A percentile compares a stretch with the other conserved stretches of the same genome.
Conservation (phyloP, 2,888 invertebrate genomes). For the Panopea generosa region DNA sequence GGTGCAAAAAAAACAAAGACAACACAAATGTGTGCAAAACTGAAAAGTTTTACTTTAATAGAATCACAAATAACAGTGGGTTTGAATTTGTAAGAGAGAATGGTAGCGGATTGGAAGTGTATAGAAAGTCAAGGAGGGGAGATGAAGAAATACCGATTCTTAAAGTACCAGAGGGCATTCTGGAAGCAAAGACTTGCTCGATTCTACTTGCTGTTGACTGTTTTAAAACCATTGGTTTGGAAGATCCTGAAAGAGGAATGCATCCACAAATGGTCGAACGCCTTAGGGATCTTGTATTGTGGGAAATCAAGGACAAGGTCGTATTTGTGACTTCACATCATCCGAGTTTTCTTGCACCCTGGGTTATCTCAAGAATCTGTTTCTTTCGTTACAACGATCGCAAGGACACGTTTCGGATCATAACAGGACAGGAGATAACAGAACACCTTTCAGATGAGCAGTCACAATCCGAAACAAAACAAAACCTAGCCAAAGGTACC, state of each 20-base stretch:
- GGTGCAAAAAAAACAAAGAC: background rate
- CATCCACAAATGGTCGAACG: constrained; percentile 57
- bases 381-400: constrained; percentile 7
- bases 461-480: background rate
- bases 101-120: background rate
- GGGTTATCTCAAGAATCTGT: constrained; percentile 10
- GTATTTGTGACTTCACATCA: constrained; percentile 16
- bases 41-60: background rate
- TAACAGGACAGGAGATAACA: background rate
- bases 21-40: background rate
- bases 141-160: constrained; percentile 8
- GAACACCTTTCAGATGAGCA: background rate
- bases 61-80: constrained; percentile 10
- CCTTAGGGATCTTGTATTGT: constrained; percentile 26
- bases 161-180: constrained; percentile 49
- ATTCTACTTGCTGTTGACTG: constrained; percentile 30
- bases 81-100: background rate
- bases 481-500: background rate
- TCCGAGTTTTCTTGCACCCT: constrained; percentile 14
- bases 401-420: background rate
- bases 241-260: constrained; percentile 58
- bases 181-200: constrained; percentile 49
- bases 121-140: background rate
- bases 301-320: constrained; percentile 7
- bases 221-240: constrained; percentile 40